phyloP scores from a whole-genome alignment of 2,888 invertebrate genomes.

The Melitaea athalia region DNA sequence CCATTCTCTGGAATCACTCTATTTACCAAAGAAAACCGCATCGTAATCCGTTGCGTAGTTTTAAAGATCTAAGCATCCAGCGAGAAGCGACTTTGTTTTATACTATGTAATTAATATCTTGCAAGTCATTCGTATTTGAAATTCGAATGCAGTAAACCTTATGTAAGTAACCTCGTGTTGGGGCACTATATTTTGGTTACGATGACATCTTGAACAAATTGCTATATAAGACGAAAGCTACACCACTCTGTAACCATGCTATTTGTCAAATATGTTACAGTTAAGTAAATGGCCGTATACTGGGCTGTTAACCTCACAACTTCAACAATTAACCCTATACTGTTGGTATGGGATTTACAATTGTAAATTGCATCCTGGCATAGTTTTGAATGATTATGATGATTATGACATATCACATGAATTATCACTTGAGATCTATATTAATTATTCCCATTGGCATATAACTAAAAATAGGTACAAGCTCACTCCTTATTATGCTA shows the following conservation, averaged over 20 bases:
- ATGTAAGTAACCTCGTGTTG: not conserved
- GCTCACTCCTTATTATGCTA: too few relatives aligned
- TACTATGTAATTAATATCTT: too few relatives aligned
- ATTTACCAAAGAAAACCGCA: too few relatives aligned
- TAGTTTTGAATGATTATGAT: too few relatives aligned
- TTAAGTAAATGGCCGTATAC: slow-evolving; percentile 19
- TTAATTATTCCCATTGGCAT: not conserved
- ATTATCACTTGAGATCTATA: not conserved
- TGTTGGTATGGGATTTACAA: not conserved
- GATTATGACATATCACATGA: not conserved
- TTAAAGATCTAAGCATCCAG: too few relatives aligned
- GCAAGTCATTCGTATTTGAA: not conserved
- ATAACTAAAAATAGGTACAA: too few relatives aligned
- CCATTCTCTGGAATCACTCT: too few relatives aligned
- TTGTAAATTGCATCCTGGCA: not conserved
- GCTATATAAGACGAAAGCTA: slow-evolving; percentile 20
- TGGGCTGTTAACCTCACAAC: slow-evolving; percentile 18
- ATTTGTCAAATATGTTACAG: slow-evolving; percentile 22
- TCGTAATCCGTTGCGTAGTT: too few relatives aligned
- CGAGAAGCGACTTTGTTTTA: too few relatives aligned
- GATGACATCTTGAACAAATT: slow-evolving; percentile 26
- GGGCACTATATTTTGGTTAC: slow-evolving; percentile 16
- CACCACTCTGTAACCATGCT: slow-evolving; percentile 6
- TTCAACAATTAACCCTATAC: slow-evolving; percentile 18
- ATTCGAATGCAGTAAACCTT: not conserved